Base-by-base conservation (phyloP, 2,797 vertebrate species). In the Falco cherrug region DNA sequence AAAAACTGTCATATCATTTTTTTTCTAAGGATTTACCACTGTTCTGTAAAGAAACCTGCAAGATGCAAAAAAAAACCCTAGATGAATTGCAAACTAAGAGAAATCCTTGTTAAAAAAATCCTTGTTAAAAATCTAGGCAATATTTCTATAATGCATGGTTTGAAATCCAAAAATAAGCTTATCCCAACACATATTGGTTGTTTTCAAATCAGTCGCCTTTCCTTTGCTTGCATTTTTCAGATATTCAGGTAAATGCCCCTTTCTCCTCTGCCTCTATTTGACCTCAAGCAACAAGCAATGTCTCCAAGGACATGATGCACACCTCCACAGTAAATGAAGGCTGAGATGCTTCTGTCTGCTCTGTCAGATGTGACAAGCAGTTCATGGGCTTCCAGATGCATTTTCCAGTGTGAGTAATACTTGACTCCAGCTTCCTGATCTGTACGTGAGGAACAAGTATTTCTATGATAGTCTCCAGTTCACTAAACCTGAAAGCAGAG, bases 401-500 rank as follows among this genome's bases (percentile, higher is more conserved):
- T 63, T 54, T 84, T 45, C 98, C 98, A 90, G 98, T 74, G 39
- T 97, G 82, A 89, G 97, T 95, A 77, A 98, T 74, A 43, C 91
- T 89, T 13, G 81, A 88, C 16, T 82, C 71, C 1, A 97, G 69
- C 61, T 98, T 98, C 81, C 97, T 81, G 84, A 98, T 97, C 89
- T 61, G 74, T 79, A 98, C 63, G 5, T 60, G 94, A 89, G 98
- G 76, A 15, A 98, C 13, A 91, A 98, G 91, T 3, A 68, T 97
- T 97, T 98, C 98, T 96, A 96, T 75, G 65, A 90, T 75, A 7
- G 98, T 98, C 64, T 98, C 97, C 2, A 97, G 97, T 69, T 98
- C 97, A 50, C 98, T 97, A 98, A 99, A 99, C 96, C 99, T 99
- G 90, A 84, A 95, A 95, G 86, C 79, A 60, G 80, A 87, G 94